Conservation (phyloP, 2,797 vertebrate genomes). For the Perodicticus potto region DNA sequence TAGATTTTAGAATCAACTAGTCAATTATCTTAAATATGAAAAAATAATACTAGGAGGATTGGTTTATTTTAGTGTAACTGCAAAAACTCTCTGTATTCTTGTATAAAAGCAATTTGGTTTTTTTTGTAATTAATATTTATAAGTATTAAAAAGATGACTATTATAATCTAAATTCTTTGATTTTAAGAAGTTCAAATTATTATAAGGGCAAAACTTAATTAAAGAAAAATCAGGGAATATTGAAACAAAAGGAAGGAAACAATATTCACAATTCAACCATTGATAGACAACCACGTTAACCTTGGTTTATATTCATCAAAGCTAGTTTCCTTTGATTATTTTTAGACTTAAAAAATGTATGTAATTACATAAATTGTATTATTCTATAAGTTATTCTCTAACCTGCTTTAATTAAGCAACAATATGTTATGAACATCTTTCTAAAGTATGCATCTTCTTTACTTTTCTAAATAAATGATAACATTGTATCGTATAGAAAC, state of each 20-base stretch:
- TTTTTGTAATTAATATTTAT: constrained; percentile 61
- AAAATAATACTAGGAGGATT: constrained; percentile 24
- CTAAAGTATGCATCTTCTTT: constrained; percentile 4
- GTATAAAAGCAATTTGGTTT: constrained; percentile 55
- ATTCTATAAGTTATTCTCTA: constrained; percentile 32
- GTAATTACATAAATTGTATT: background rate
- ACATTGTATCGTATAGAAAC: background rate
- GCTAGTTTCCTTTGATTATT: constrained; percentile 15
- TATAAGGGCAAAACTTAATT: constrained; percentile 8
- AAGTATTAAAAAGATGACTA: constrained; percentile 20
- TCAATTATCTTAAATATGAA: constrained; percentile 22
- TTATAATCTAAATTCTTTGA: constrained; percentile 58
- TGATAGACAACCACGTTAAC: background rate
- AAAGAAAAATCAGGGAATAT: constrained; percentile 43
- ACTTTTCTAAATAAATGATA: constrained; percentile 49
- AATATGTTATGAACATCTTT: background rate
- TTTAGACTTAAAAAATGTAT: background rate
- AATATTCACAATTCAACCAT: constrained; percentile 1
- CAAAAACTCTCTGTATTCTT: constrained; percentile 8
- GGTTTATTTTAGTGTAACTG: constrained; percentile 1
- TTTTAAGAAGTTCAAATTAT: constrained; percentile 25
- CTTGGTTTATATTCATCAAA: constrained; percentile 15
- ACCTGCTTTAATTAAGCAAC: background rate
- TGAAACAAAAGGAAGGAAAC: constrained; percentile 52
- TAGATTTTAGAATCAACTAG: constrained; percentile 17